Evolutionary conservation across 2,113 vertebrate genomes (phyloP), one percentile per base, ranked within the genome.

Genomic region (Melanostigma gelatinosum): DNA sequence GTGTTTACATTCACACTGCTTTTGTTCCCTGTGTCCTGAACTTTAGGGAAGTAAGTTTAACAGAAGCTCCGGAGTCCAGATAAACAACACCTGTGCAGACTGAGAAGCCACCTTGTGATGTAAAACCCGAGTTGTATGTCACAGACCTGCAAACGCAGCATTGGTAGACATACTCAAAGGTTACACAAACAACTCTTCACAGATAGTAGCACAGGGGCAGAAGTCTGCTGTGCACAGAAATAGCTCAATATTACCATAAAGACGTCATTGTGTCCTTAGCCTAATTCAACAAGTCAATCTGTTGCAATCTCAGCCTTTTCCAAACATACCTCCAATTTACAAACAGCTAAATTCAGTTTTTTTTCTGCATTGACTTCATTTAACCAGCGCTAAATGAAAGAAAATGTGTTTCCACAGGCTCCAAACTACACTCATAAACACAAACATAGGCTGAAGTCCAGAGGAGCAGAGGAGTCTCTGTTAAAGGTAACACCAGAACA

Each of bases 151-250:
- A 68, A 52, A 76, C 9, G 58, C 54, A 77, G 63, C 36, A 57
- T 54, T 44, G 15, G 58, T 76, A 67, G 77, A 86, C 67, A 77
- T 77, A 84, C 67, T 77, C 80, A 88, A 90, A 86, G 75, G 81
- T 86, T 82, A 68, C 46, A 68, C 42, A 84, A 82, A 83, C 42
- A 75, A 64, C 24, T 68, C 55, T n/a, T 42, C 8, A 66, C 18
- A 54, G 64, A 79, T 34, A 63, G 13, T 18, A 55, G 38, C 13
- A 62, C 22, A 40, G 57, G 65, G 29, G 22, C 66, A 83, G 67
- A 62, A 48, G 7, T 73, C 38, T 69, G 46, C 5, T 46, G 50
- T 54, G n/a, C 20, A 70, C 48, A 52, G 27, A 52, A 46, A 71
- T 32, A 75, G n/a, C 36, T 18, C 6, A 34, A 27, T 8, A 7